Base-by-base conservation (phyloP, 2,797 vertebrate genomes). In the Zalophus californianus region DNA sequence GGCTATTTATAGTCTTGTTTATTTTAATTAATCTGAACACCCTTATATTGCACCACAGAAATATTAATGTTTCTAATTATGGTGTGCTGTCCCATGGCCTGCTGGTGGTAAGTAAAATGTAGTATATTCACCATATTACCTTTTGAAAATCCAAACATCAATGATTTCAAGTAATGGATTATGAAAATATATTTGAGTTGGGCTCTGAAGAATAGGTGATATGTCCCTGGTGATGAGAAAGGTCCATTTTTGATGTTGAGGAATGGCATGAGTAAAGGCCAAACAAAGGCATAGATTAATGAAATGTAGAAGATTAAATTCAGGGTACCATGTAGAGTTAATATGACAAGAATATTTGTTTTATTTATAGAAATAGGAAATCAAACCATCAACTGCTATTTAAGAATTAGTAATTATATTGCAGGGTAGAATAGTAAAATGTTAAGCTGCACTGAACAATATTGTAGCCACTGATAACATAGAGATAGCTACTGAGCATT, bases 11-110 rank as follows among this genome's bases (percentile, higher is more conserved):
- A 62, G 3, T 72, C 21, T 70, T 54, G 27, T 77, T 87, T 88
- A 38, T 79, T 85, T 38, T n/a, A 50, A n/a, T 86, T 82, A 95
- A 73, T 58, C 9, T 85, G 58, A 93, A 90, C 29, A 85, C n/a
- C 4, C 32, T 50, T 84, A 80, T 13, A 68, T 91, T 80, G 79
- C 25, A 83, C 35, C 18, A 8, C 10, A 73, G 60, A 92, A 90
- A 78, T 52, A 56, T 23, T 96, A 77, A 56, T 2, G 2, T 35
- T 41, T 60, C 25, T 85, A 29, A 38, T 38, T 93, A 73, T 8
- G n/a, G 52, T 48, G 1, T 70, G 66, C 15, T 58, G 6, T 29
- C 25, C 10, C n/a, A 58, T 1, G 23, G 12, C 18, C 16, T 52
- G 29, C 23, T 86, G 20, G n/a, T 2, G 27, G 38, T 32, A 60